These are phyloP conservation scores for Megalops cyprinoides DNA, from an alignment of 2,797 vertebrate genomes.

Conservation along the genomic window DNA sequence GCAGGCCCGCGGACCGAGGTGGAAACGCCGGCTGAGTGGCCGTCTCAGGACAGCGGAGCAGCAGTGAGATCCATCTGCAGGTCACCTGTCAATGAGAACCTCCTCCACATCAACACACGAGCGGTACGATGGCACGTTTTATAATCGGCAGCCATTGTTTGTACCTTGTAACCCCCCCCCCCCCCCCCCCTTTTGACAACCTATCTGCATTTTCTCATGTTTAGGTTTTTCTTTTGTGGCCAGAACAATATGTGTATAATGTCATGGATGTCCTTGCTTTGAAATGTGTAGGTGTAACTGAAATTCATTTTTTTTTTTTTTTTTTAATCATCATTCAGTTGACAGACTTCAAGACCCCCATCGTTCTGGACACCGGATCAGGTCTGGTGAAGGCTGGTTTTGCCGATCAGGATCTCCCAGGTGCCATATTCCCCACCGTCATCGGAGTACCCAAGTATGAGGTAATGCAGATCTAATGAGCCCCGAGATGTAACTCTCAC, in stretches of 20 bases:
- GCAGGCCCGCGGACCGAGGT: background rate
- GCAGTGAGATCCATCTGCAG: constrained; percentile 27
- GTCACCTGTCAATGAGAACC: constrained; percentile 37
- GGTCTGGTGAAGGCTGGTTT: constrained; percentile 78
- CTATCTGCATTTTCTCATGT: background rate
- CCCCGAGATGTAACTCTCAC: too few species aligned
- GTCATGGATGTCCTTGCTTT: too few species aligned
- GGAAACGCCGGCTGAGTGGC: background rate
- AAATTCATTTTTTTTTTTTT: background rate
- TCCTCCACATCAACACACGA: constrained; percentile 17
- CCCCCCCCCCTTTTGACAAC: background rate
- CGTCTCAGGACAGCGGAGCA: constrained; percentile 14
- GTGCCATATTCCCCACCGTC: constrained; percentile 69
- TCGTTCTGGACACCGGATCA: constrained; percentile 76
- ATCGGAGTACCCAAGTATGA: constrained; percentile 76
- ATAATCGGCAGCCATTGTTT: background rate
- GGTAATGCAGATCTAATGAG: constrained; percentile 60
- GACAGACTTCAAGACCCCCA: constrained; percentile 60
- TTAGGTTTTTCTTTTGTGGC: background rate
- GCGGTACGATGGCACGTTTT: constrained; percentile 46
- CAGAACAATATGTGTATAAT: too few species aligned
- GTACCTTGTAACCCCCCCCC: background rate
- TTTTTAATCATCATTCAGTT: constrained; percentile 60
- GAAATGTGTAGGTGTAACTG: too few species aligned
- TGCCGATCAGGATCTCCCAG: constrained; percentile 71